Conservation (phyloP, 2,888 invertebrate genomes). For the Platycnemis pennipes region DNA sequence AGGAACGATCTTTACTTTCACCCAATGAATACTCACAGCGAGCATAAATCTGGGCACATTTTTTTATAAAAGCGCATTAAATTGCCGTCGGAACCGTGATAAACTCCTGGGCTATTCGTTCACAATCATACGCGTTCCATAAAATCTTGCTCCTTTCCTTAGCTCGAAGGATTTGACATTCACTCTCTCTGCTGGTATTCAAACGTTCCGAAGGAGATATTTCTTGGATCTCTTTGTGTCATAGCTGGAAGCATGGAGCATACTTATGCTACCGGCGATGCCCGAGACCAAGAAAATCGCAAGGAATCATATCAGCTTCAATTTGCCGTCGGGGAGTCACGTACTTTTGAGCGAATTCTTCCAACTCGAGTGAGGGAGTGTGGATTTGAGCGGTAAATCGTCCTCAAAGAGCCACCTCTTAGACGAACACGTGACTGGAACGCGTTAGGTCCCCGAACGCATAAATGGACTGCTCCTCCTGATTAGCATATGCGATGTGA, state of each 20-base stretch:
- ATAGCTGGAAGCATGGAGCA: neutral
- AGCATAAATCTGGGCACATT: no score
- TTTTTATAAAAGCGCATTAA: no score
- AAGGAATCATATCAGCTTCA: neutral
- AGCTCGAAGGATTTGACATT: neutral
- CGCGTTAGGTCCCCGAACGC: neutral
- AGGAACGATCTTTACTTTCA: no score
- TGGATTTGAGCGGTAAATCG: neutral
- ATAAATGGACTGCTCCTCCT: neutral
- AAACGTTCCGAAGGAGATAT: neutral
- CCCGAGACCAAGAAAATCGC: neutral
- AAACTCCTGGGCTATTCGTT: no score
- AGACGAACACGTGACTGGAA: neutral
- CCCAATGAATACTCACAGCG: no score
- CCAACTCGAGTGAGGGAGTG: neutral
- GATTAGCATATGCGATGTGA: neutral
- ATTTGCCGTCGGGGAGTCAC: neutral
- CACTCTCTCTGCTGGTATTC: neutral
- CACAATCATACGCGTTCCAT: no score
- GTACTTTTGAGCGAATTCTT: neutral
- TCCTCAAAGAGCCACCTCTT: conserved; percentile 35
- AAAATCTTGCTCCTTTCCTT: neutral
- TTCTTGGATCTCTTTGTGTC: neutral
- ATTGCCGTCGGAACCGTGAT: no score
- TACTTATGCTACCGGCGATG: neutral